These are phyloP conservation scores for Axis porcinus DNA, from an alignment of 2,113 vertebrate species.

Conservation along the genomic window DNA sequence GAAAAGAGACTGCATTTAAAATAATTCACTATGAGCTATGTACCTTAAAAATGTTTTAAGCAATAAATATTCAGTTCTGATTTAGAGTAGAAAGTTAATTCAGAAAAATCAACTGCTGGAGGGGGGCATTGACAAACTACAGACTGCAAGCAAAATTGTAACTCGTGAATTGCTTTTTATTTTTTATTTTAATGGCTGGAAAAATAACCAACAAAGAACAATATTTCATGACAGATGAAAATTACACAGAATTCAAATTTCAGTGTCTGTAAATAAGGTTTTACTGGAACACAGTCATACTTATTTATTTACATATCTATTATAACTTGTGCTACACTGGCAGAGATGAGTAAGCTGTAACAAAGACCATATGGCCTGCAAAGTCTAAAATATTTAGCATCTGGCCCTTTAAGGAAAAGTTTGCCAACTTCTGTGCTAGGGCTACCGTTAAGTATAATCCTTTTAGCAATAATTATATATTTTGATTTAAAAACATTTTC, in stretches of 20 bases:
- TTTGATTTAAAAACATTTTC: not conserved
- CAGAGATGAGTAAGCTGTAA: constrained; percentile 4
- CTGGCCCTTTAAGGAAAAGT: not conserved
- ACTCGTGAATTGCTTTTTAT: not conserved
- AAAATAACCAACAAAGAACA: not conserved
- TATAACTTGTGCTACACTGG: not conserved
- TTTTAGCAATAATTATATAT: not conserved
- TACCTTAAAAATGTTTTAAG: constrained; percentile 33
- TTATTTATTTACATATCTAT: not conserved
- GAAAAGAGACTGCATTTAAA: constrained; percentile 43
- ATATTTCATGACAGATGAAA: constrained; percentile 31
- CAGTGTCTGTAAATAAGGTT: constrained; percentile 6
- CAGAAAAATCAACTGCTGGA: constrained; percentile 7
- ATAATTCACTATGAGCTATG: not conserved
- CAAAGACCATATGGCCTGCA: not conserved
- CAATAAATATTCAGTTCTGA: constrained; percentile 11
- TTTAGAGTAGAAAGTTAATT: constrained; percentile 40
- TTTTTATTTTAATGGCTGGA: constrained; percentile 9
- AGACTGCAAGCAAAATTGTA: not conserved
- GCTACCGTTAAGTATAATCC: not conserved
- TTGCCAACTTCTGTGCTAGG: not conserved
- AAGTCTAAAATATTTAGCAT: constrained; percentile 15
- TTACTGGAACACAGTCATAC: not conserved
- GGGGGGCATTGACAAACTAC: not conserved
- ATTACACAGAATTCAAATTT: constrained; percentile 26